A percentile compares a stretch with the other conserved stretches of the same genome.
These are phyloP conservation scores for Caranx melampygus DNA, from an alignment of 2,113 vertebrate species.

Conservation along the genomic window DNA sequence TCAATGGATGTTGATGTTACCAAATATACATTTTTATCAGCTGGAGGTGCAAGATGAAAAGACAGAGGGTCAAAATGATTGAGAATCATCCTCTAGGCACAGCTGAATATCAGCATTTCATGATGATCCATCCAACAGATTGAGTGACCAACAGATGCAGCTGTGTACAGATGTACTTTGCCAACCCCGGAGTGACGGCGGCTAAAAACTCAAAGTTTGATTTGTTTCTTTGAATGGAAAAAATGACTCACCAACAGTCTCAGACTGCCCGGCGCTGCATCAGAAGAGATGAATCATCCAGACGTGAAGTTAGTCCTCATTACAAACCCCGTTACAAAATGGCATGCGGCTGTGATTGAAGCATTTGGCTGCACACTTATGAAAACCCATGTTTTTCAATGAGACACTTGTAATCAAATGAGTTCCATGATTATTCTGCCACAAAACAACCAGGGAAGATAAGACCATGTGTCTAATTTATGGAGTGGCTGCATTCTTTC, in stretches of 20 bases:
- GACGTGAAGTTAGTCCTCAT: slow-evolving; percentile 47
- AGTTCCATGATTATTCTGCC: slow-evolving; percentile 69
- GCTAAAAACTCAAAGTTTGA: not conserved
- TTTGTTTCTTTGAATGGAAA: slow-evolving; percentile 13
- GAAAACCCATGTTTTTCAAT: slow-evolving; percentile 80
- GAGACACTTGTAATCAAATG: slow-evolving; percentile 78
- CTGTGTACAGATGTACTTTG: not conserved
- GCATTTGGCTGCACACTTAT: slow-evolving; percentile 68
- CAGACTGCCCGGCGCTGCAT: not conserved
- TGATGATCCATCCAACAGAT: not conserved
- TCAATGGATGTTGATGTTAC: not conserved
- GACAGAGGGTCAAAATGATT: not conserved
- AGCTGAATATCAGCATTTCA: not conserved
- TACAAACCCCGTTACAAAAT: slow-evolving; percentile 46
- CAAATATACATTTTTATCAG: not conserved
- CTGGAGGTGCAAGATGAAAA: not conserved
- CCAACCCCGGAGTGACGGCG: too few species aligned
- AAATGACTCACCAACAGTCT: not conserved
- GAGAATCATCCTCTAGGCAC: not conserved
- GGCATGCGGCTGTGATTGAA: slow-evolving; percentile 52
- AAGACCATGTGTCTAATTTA: slow-evolving; percentile 57
- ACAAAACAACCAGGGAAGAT: slow-evolving; percentile 60
- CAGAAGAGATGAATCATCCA: slow-evolving; percentile 20
- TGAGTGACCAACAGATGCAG: not conserved
- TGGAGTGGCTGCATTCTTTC: slow-evolving; percentile 4